Base-by-base conservation (phyloP, 2,113 vertebrate species). In the Smithornis capensis region DNA sequence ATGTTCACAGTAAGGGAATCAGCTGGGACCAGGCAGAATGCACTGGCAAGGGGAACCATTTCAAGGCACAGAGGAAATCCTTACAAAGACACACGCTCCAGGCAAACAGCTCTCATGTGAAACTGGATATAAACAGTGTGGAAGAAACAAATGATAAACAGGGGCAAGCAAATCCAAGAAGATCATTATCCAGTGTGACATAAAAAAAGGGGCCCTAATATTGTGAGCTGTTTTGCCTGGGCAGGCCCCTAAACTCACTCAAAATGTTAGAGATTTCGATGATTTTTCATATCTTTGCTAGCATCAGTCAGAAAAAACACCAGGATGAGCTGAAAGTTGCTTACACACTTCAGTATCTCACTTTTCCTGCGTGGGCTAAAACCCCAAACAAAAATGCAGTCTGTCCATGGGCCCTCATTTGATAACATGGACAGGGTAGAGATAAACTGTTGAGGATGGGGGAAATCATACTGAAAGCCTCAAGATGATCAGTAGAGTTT, bases 401-500 rank as follows among this genome's bases (percentile, higher is more conserved):
- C 1, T 63, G 49, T 90, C 40, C 49, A 60, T n/a, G 18, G 45
- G 53, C 12, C 27, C 49, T 92, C 69, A 29, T 71, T 91, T 3
- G 9, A 69, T 87, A 57, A 37, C 44, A 80, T 71, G 53, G 35
- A n/a, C 57, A 79, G 44, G 65, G 31, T 47, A 87, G 83, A 95
- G 74, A 96, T 79, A 83, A 94, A 89, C 94, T 27, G 42, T 7
- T 90, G 53, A 64, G n/a, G 63, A 85, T 92, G 42, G n/a, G 37
- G 75, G 38, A 88, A 92, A 94, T 93, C 82, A 90, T 80, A 93
- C 22, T 71, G 90, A 96, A 97, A 97, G 64, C 47, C 75, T 85
- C 82, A 93, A 63, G 93, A 91, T n/a, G 4, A 83, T 87, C 88
- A 88, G 42, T 71, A 90, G 42, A 85, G 22, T 86, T 91, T 93